Evolutionary conservation across 2,888 invertebrate species (phyloP), one percentile per base, ranked within the genome.

Genomic region (Carcina quercana): DNA sequence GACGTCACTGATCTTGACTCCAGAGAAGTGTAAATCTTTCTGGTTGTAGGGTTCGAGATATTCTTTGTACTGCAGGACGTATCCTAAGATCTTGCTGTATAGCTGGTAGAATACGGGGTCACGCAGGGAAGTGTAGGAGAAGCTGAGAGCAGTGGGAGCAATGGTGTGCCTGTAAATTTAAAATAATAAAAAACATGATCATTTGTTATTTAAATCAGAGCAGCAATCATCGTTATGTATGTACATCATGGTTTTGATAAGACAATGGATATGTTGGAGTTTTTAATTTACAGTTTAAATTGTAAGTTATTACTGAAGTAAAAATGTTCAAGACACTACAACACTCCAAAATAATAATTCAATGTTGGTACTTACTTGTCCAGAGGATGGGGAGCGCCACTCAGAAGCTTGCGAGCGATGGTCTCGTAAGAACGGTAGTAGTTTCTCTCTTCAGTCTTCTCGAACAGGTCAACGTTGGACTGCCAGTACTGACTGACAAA

Each of bases 41-140:
- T 67, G 58, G 22, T 70, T 78, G 70, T 89, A 89, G 0, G 83
- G 70, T 8, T 71, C 59, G 21, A 86, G 53, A 44, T 69, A 66
- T 38, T 66, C 48, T 53, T 86, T 86, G 75, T 85, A 87, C 37
- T 79, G 76, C 47, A 71, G 65, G 71, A 85, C 82, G 42, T 68
- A 75, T 34, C 70, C 54, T 30, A 76, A 43, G 49, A 88, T 64
- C 40, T 78, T 78, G 58, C 86, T 83, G 63, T 85, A 86, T 40
- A 89, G 59, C 32, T 85, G 79, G 59, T 86, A 90, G 80, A 87
- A 88, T 29, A 86, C 79, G n/a, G 89, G 89, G 61, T 90, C 90
- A 37, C 88, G 86, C 53, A 87, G 50, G 42, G 85, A 75, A 3
- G 91, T 89, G 52, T 86, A 86, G 57, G 86, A 87, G 57, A 87